Conservation (phyloP, 2,888 invertebrate species). For the Parapristionchus giblindavisi region DNA sequence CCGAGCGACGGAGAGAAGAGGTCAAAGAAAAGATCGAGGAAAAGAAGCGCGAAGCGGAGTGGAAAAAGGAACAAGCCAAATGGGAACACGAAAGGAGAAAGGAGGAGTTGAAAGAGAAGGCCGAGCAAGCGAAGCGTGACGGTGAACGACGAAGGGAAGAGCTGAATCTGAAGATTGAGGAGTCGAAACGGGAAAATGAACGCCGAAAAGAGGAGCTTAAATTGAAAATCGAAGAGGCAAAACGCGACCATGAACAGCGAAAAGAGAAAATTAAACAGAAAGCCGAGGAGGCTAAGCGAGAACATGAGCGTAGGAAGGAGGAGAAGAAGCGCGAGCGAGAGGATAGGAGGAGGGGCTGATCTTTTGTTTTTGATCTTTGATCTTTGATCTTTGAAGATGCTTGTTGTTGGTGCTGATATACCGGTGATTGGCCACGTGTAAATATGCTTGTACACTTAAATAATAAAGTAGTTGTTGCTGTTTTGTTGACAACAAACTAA, state of each 20-base stretch:
- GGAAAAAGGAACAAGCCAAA: background rate
- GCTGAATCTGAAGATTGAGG: background rate
- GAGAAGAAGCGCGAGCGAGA: background rate
- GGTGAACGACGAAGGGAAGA: background rate
- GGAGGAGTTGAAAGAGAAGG: slow-evolving; percentile 7
- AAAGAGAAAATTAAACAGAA: slow-evolving; percentile 11
- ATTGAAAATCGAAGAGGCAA: slow-evolving; percentile 7
- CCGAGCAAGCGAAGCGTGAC: background rate
- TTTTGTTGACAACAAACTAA: too few species aligned
- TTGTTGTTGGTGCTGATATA: too few species aligned
- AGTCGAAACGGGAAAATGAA: background rate
- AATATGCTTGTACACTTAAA: too few species aligned
- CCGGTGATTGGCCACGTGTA: too few species aligned
- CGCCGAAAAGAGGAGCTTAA: slow-evolving; percentile 2
- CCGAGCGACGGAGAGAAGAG: slow-evolving; percentile 40
- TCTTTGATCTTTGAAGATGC: too few species aligned
- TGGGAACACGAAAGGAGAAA: background rate
- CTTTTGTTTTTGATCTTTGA: too few species aligned
- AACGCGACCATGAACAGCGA: slow-evolving; percentile 13
- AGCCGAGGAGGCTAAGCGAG: slow-evolving; percentile 22
- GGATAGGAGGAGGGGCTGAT: slow-evolving; percentile 16
- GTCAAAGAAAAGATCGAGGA: slow-evolving; percentile 36
- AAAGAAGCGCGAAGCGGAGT: background rate
- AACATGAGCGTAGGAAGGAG: background rate
- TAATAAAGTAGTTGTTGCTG: too few species aligned